These are phyloP conservation scores for Zaprionus kolodkinae DNA, from an alignment of 1,140 invertebrate genomes.

Conservation along the genomic window DNA sequence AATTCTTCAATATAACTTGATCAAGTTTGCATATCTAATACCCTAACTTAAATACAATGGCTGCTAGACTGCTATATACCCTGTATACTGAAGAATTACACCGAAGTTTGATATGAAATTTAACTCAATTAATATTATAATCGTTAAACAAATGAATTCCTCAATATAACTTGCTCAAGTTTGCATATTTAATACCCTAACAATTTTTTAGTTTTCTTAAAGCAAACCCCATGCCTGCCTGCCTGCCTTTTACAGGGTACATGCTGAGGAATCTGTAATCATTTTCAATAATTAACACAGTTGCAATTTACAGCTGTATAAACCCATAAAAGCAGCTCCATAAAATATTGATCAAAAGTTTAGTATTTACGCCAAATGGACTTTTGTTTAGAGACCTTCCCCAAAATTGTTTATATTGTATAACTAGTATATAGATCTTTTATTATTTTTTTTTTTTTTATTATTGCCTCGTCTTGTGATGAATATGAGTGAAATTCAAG, in stretches of 20 bases:
- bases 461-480: slow-evolving; percentile 31
- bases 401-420: slow-evolving; percentile 9
- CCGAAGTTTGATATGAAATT: too few species aligned
- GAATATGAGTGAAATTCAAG: slow-evolving; percentile 39
- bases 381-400: slow-evolving; percentile 1
- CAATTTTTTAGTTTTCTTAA: neutral
- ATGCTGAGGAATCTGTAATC: neutral
- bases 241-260: neutral
- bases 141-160: too few species aligned
- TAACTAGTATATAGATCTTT: neutral
- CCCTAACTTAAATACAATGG: neutral
- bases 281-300: slow-evolving; percentile 12
- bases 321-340: neutral
- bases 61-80: neutral
- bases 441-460: slow-evolving; percentile 13
- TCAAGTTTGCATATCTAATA: too few species aligned
- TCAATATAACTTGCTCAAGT: too few species aligned
- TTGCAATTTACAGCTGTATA: slow-evolving; percentile 3
- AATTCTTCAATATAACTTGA: too few species aligned
- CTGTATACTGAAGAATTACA: neutral
- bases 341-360: slow-evolving; percentile 17
- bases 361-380: slow-evolving; percentile 20
- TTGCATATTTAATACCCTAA: too few species aligned
- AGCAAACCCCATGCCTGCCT: neutral
- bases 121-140: too few species aligned